phyloP scores from a whole-genome alignment of 2,113 vertebrate genomes.

The Hyaena hyaena region DNA sequence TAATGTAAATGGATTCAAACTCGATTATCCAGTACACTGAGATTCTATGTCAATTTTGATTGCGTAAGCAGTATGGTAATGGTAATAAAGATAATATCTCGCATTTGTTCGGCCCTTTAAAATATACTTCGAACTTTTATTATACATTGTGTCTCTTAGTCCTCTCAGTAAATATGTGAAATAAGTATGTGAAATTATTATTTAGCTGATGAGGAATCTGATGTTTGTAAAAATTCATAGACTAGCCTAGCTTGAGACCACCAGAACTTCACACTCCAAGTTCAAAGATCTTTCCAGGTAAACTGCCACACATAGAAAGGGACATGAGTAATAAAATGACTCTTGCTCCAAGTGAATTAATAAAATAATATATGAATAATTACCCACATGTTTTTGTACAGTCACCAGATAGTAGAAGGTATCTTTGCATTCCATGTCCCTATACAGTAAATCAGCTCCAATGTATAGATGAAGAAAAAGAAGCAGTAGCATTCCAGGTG shows the following conservation, averaged over 20 bases:
- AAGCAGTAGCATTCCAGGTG: not conserved
- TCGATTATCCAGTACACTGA: not conserved
- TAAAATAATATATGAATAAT: not conserved
- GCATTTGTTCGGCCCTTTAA: not conserved
- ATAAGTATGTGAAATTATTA: not conserved
- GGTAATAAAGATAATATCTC: not conserved
- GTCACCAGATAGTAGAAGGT: not conserved
- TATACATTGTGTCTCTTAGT: not conserved
- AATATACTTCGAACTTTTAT: not conserved
- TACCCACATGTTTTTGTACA: not conserved
- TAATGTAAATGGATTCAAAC: not conserved
- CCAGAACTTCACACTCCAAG: not conserved
- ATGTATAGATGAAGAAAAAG: not conserved
- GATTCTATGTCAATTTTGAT: not conserved
- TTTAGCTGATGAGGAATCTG: not conserved
- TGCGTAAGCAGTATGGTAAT: not conserved
- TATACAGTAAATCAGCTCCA: not conserved
- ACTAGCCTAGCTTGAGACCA: not conserved
- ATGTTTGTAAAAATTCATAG: not conserved
- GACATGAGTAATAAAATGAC: not conserved
- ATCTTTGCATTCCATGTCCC: not conserved
- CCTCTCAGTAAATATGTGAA: not conserved
- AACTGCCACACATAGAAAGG: not conserved
- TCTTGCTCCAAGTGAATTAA: not conserved
- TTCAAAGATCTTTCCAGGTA: constrained; percentile 38